Conservation (phyloP, 2,888 invertebrate species). For the Drosophila cracens region DNA sequence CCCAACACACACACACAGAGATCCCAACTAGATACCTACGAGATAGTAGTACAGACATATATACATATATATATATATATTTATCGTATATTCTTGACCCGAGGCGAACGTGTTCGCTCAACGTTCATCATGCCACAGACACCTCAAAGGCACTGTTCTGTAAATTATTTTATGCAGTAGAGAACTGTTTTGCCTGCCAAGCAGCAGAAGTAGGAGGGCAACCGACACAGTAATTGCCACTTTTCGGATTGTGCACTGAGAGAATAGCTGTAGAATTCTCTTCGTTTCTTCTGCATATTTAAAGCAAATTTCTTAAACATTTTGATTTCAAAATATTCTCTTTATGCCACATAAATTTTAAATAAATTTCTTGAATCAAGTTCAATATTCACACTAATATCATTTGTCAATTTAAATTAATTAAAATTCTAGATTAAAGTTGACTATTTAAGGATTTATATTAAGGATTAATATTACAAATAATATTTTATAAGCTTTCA, state of each 20-base stretch:
- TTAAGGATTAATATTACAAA: no score
- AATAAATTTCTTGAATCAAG: no score
- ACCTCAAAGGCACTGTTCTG: constrained; percentile 45
- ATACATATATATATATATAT: neutral
- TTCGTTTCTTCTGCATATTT: no score
- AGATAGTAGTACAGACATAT: neutral
- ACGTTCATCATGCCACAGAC: constrained; percentile 66
- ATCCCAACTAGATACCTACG: constrained; percentile 19
- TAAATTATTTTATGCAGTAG: constrained; percentile 54
- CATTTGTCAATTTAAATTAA: neutral
- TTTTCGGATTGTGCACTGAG: constrained; percentile 41
- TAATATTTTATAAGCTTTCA: no score
- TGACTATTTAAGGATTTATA: no score
- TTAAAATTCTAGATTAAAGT: no score
- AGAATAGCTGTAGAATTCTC: neutral
- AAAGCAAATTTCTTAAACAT: no score
- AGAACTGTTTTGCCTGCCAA: constrained; percentile 49
- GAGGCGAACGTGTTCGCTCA: constrained; percentile 62
- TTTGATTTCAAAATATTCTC: no score
- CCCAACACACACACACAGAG: constrained; percentile 39
- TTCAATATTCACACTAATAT: no score
- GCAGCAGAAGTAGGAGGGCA: constrained; percentile 1
- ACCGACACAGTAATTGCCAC: constrained; percentile 71
- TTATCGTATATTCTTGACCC: constrained; percentile 18
- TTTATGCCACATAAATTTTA: no score